These are phyloP conservation scores for Plestiodon gilberti DNA, from an alignment of 2,113 vertebrate species.

Conservation along the genomic window DNA sequence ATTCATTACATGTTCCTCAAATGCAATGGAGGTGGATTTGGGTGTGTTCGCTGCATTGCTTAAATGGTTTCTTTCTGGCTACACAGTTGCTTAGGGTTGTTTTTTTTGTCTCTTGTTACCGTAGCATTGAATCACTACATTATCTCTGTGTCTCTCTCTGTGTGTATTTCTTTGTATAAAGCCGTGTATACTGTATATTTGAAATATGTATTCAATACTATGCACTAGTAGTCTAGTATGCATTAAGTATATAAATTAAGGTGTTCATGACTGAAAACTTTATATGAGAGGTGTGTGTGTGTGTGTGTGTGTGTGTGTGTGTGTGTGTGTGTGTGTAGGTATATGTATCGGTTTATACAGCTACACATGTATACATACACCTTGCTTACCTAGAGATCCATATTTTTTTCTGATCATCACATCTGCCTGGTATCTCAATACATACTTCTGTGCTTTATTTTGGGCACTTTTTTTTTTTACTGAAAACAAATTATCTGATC, in stretches of 20 bases:
- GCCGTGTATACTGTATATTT: constrained; percentile 17
- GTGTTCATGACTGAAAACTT: background rate
- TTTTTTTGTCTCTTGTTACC: constrained; percentile 48
- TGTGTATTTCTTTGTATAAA: background rate
- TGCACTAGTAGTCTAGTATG: background rate
- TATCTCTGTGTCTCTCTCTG: background rate
- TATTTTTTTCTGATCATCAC: background rate
- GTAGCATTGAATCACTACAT: background rate
- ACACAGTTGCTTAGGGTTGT: constrained; percentile 29
- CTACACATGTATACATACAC: background rate
- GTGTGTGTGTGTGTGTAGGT: background rate
- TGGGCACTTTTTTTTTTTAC: background rate
- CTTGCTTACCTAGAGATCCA: background rate
- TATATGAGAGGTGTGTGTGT: background rate
- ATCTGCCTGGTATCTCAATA: background rate
- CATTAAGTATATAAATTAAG: background rate
- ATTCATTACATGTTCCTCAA: constrained; percentile 50
- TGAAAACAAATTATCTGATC: background rate
- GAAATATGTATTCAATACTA: background rate
- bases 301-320: too few species aligned
- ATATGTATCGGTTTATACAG: background rate
- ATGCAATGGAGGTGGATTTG: constrained; percentile 29
- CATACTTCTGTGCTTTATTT: background rate
- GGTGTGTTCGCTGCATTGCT: constrained; percentile 59
- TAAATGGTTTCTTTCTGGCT: constrained; percentile 45